Percentiles rank a stretch among this genome's conserved stretches.
phyloP scores from a whole-genome alignment of 92 coral and sea anemone genomes.

The Pocillopora grandis region DNA sequence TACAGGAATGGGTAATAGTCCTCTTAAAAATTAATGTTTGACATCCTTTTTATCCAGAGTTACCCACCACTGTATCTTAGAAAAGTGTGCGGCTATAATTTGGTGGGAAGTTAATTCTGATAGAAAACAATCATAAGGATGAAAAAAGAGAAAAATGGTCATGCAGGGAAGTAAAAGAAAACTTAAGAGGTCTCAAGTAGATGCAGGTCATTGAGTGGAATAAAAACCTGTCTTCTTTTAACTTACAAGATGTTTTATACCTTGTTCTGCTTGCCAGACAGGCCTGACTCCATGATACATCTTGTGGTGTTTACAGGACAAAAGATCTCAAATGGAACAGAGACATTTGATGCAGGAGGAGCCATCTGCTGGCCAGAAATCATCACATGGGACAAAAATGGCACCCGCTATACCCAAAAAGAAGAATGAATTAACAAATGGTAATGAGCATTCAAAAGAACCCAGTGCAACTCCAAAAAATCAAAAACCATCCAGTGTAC shows the following conservation, averaged over 20 bases:
- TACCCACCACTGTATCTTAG: no score
- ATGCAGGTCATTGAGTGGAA: background rate
- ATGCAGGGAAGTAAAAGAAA: no score
- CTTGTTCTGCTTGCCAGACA: slow-evolving; percentile 42
- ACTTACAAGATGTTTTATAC: slow-evolving; percentile 40
- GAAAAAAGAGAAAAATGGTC: no score
- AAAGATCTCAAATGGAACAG: background rate
- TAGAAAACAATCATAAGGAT: no score
- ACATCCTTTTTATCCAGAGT: no score
- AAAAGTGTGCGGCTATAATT: no score
- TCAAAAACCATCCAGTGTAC: background rate
- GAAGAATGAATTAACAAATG: slow-evolving; percentile 44
- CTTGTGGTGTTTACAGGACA: slow-evolving; percentile 52
- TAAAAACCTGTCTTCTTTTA: background rate
- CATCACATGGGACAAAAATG: slow-evolving; percentile 16
- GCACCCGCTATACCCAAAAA: slow-evolving; percentile 23
- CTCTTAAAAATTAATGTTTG: no score
- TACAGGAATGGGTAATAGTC: background rate
- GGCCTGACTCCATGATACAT: slow-evolving; percentile 48
- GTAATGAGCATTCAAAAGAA: slow-evolving; percentile 41
- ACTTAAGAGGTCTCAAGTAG: no score
- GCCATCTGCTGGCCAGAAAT: slow-evolving; percentile 33
- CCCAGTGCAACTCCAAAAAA: slow-evolving; percentile 7
- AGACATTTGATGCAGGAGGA: background rate
- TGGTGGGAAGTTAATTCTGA: no score